These are phyloP conservation scores for Unio delphinus DNA, from an alignment of 2,888 invertebrate genomes.

Conservation along the genomic window DNA sequence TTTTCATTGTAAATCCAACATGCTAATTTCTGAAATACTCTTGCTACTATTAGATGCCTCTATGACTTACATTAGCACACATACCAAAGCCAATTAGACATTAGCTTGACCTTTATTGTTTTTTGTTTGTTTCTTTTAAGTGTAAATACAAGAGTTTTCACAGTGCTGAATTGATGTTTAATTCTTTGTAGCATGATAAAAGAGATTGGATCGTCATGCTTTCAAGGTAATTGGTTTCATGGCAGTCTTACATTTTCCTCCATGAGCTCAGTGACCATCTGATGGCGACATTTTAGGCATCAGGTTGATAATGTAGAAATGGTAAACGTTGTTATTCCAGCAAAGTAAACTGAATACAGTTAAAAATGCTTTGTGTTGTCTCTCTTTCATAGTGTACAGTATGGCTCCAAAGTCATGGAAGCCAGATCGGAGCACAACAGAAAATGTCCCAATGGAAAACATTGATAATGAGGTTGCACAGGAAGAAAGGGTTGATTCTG, in stretches of 20 bases:
- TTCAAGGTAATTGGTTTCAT: no score
- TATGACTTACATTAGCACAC: no score
- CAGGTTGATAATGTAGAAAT: not conserved
- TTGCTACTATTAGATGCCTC: no score
- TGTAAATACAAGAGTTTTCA: no score
- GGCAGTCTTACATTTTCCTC: not conserved
- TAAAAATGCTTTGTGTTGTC: not conserved
- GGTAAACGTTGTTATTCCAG: not conserved
- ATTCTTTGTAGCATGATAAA: no score
- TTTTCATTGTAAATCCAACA: no score
- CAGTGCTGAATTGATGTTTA: no score
- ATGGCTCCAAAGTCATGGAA: conserved; percentile 68
- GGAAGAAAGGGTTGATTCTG: conserved; percentile 29
- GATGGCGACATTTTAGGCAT: not conserved
- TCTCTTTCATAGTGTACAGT: conserved; percentile 58
- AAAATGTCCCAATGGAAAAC: conserved; percentile 23
- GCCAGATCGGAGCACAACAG: conserved; percentile 62
- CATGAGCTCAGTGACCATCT: not conserved
- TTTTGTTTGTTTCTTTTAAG: no score
- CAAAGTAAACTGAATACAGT: not conserved
- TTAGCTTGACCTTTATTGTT: no score
- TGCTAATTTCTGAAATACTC: no score
- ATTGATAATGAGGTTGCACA: conserved; percentile 27
- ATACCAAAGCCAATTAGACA: no score
- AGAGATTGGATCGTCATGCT: no score